Conservation (phyloP, 2,888 invertebrate species). For the Nephrotoma appendiculata region DNA sequence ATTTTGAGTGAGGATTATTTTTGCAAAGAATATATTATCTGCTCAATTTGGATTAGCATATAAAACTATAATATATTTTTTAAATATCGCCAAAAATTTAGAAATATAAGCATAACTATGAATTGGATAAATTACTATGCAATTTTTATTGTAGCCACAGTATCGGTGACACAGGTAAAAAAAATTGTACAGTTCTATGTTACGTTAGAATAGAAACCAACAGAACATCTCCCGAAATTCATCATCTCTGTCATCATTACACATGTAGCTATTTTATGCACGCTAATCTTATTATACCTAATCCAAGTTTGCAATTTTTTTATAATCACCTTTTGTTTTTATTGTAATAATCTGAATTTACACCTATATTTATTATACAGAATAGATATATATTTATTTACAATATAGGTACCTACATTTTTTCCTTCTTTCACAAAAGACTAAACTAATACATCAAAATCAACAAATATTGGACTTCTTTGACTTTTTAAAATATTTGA, state of each 20-base stretch:
- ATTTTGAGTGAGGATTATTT: neutral
- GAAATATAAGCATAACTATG: neutral
- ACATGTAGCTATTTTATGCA: neutral
- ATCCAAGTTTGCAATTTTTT: neutral
- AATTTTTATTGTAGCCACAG: neutral
- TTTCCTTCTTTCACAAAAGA: neutral
- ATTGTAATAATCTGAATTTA: neutral
- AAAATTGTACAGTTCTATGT: neutral
- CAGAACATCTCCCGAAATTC: neutral
- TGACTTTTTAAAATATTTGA: neutral
- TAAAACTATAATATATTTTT: neutral
- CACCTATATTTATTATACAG: neutral
- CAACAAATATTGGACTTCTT: neutral
- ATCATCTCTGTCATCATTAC: neutral
- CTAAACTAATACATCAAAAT: neutral
- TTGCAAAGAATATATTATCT: neutral
- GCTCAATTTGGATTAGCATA: neutral
- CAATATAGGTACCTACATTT: neutral
- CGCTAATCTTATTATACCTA: neutral
- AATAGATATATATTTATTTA: neutral
- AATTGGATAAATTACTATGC: conserved; percentile 1
- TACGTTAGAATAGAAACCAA: neutral
- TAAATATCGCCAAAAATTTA: neutral
- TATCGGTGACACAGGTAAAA: neutral
- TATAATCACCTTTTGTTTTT: neutral